Percentiles rank a stretch among this genome's conserved stretches.
Evolutionary conservation across 2,797 vertebrate genomes (phyloP).

Genomic region (Gobionotothen gibberifrons): DNA sequence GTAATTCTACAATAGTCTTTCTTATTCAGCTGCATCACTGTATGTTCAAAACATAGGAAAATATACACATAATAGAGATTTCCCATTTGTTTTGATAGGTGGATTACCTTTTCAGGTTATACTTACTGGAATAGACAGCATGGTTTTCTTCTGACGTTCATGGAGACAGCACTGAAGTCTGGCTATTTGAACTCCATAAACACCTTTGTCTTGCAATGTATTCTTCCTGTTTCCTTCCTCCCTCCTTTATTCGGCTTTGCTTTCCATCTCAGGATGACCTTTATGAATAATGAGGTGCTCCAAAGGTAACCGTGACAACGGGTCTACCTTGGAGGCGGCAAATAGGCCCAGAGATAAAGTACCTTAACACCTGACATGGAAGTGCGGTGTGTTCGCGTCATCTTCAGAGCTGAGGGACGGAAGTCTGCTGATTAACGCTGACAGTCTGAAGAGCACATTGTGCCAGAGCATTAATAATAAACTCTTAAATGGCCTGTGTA

Average conservation of each 20-base stretch:
- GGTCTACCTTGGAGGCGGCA: conserved; percentile 58
- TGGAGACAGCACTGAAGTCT: conserved; percentile 1
- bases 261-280: conserved; percentile 71
- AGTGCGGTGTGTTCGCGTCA: conserved; percentile 54
- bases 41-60: neutral
- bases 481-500: conserved; percentile 63
- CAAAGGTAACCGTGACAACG: conserved; percentile 69
- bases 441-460: conserved; percentile 71
- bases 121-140: too few species aligned
- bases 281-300: conserved; percentile 77
- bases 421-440: conserved; percentile 74
- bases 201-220: conserved; percentile 43
- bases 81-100: neutral
- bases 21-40: too few species aligned
- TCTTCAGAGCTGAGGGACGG: conserved; percentile 46
- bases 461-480: conserved; percentile 78
- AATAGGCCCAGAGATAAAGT: conserved; percentile 57
- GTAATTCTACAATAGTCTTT: neutral
- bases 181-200: conserved; percentile 30
- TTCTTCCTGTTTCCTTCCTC: conserved; percentile 30
- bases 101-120: neutral
- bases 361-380: conserved; percentile 68
- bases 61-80: neutral
- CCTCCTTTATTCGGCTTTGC: conserved; percentile 49
- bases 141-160: conserved; percentile 24